These are phyloP conservation scores for Electrona antarctica DNA, from an alignment of 2,113 vertebrate species.

Conservation along the genomic window DNA sequence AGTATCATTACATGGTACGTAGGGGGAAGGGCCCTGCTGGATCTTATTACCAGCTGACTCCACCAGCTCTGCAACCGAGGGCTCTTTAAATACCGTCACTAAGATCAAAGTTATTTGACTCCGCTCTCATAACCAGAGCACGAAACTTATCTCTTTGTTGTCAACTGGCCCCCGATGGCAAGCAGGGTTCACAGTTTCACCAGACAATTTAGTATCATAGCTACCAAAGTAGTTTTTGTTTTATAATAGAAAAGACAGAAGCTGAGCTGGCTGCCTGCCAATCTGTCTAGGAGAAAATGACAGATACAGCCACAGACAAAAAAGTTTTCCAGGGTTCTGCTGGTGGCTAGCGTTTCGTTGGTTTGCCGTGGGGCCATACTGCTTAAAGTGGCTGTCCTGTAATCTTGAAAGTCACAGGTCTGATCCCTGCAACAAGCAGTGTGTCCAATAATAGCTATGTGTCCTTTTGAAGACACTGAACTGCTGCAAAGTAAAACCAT, in stretches of 20 bases:
- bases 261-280: constrained; percentile 19
- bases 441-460: too few relatives aligned
- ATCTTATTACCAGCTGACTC: constrained; percentile 66
- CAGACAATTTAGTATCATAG: constrained; percentile 4
- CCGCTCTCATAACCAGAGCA: constrained; percentile 15
- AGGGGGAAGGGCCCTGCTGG: constrained; percentile 45
- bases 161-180: constrained; percentile 7
- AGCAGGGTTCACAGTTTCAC: background rate
- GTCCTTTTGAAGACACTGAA: too few relatives aligned
- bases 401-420: too few relatives aligned
- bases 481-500: too few relatives aligned
- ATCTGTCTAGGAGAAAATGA: constrained; percentile 16
- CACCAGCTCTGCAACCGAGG: constrained; percentile 58
- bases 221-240: background rate
- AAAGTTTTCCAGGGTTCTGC: too few relatives aligned
- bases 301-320: constrained; percentile 13
- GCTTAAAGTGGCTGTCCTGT: too few relatives aligned
- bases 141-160: constrained; percentile 19
- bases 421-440: too few relatives aligned
- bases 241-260: constrained; percentile 7
- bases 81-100: constrained; percentile 42
- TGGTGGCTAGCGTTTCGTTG: too few relatives aligned
- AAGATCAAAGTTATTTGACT: constrained; percentile 55
- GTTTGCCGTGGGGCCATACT: too few relatives aligned
- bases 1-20: constrained; percentile 51